Evolutionary conservation across 2,888 invertebrate genomes (phyloP).

Genomic region (Morpho helenor): DNA sequence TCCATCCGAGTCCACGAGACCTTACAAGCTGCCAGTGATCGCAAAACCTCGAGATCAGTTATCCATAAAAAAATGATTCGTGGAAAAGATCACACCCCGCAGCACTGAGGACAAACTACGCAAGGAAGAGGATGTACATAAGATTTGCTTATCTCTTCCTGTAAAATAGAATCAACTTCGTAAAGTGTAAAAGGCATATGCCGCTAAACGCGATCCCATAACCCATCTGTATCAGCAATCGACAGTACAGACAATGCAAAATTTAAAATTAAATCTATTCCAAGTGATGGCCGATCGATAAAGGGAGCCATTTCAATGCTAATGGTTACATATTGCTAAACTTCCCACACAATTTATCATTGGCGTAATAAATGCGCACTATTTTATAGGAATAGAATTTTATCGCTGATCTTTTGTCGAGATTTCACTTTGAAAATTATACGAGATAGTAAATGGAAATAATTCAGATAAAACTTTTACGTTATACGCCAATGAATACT

Average conservation of each 20-base stretch:
- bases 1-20: no score
- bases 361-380: conserved; percentile 17
- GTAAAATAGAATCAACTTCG: conserved; percentile 11
- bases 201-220: conserved; percentile 37
- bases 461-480: conserved; percentile 14
- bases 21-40: no score
- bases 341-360: conserved; percentile 27
- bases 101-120: no score
- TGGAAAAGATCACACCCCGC: no score
- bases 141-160: no score
- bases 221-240: conserved; percentile 42
- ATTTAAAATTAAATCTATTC: conserved; percentile 47
- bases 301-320: conserved; percentile 43
- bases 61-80: no score
- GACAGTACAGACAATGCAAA: conserved; percentile 46
- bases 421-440: conserved; percentile 1
- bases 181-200: conserved; percentile 25
- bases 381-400: conserved; percentile 8
- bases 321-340: conserved; percentile 37
- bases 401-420: conserved; percentile 6
- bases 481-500: conserved; percentile 8
- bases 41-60: no score
- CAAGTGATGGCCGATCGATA: conserved; percentile 38
- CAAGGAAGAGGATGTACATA: no score
- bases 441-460: conserved; percentile 5